These are phyloP conservation scores for Macropus fuliginosus DNA, from an alignment of 2,797 vertebrate genomes.

Conservation along the genomic window DNA sequence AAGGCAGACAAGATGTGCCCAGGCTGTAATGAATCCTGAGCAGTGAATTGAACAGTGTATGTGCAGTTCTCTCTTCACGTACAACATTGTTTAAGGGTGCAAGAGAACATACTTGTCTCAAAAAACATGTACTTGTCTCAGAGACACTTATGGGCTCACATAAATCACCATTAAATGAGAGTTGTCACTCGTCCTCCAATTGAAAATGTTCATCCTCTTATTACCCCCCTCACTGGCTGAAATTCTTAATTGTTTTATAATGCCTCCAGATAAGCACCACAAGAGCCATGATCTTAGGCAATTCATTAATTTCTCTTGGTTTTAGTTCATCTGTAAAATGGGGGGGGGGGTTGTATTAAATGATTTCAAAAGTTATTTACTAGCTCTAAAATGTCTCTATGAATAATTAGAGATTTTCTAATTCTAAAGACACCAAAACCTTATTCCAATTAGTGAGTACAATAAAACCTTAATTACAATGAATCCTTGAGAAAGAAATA, in stretches of 20 bases:
- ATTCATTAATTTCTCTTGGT: no score
- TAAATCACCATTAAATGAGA: conserved; percentile 98
- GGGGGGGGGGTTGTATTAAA: no score
- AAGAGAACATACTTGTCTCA: conserved; percentile 97
- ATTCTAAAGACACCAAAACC: background rate
- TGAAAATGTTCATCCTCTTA: conserved; percentile 91
- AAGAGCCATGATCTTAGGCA: no score
- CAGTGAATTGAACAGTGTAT: conserved; percentile 98
- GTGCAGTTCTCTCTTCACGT: conserved; percentile 98
- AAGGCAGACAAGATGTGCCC: conserved; percentile 99
- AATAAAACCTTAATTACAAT: background rate
- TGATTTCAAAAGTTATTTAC: no score
- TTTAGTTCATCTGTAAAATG: no score
- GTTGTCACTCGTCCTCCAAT: conserved; percentile 88
- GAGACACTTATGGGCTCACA: conserved; percentile 97
- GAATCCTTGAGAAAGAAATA: background rate
- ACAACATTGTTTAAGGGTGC: conserved; percentile 96
- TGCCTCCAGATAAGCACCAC: conserved; percentile 92
- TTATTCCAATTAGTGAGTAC: background rate
- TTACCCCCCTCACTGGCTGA: conserved; percentile 88
- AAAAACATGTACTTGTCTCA: conserved; percentile 77
- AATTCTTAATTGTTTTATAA: conserved; percentile 93
- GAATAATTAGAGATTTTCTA: background rate
- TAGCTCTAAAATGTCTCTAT: no score
- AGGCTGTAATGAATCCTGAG: conserved; percentile 95